A percentile compares a stretch with the other conserved stretches of the same genome.
These are phyloP conservation scores for Coenonympha arcania DNA, from an alignment of 2,888 invertebrate species.

Conservation along the genomic window DNA sequence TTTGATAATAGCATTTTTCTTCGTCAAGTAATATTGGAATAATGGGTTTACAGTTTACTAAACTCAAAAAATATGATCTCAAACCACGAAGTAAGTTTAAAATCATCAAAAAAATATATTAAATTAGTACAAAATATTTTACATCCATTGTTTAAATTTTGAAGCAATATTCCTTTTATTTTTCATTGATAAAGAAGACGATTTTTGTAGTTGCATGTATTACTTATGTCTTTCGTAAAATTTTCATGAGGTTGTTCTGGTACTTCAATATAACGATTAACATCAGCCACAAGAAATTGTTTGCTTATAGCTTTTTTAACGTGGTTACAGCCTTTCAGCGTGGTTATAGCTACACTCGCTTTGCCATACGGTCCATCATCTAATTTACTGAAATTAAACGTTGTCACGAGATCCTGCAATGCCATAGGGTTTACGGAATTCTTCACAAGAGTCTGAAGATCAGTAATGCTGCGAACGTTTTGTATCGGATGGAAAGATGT, in stretches of 20 bases:
- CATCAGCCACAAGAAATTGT: neutral
- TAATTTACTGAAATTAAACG: constrained; percentile 32
- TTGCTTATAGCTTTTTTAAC: neutral
- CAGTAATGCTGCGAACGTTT: constrained; percentile 32
- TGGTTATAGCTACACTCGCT: constrained; percentile 16
- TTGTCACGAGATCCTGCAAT: constrained; percentile 12
- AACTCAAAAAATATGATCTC: too few relatives aligned
- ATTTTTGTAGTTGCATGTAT: constrained; percentile 42
- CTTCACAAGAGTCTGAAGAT: constrained; percentile 32
- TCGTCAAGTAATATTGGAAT: too few relatives aligned
- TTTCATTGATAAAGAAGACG: constrained; percentile 44
- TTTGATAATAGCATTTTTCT: too few relatives aligned
- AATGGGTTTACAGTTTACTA: too few relatives aligned
- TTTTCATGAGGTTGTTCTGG: neutral
- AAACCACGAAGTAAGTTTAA: too few relatives aligned
- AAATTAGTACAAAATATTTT: too few relatives aligned
- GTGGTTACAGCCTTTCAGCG: too few relatives aligned
- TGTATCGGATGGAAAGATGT: constrained; percentile 17
- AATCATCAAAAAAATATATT: too few relatives aligned
- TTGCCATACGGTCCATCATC: constrained; percentile 29
- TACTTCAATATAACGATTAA: neutral
- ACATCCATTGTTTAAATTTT: neutral
- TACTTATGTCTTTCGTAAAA: constrained; percentile 25
- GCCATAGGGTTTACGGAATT: constrained; percentile 28
- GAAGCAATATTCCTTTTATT: constrained; percentile 42